A percentile compares a stretch with the other conserved stretches of the same genome.
These are phyloP conservation scores for Psilanteris sp. DNA, from an alignment of 1,140 invertebrate genomes.

Conservation along the genomic window DNA sequence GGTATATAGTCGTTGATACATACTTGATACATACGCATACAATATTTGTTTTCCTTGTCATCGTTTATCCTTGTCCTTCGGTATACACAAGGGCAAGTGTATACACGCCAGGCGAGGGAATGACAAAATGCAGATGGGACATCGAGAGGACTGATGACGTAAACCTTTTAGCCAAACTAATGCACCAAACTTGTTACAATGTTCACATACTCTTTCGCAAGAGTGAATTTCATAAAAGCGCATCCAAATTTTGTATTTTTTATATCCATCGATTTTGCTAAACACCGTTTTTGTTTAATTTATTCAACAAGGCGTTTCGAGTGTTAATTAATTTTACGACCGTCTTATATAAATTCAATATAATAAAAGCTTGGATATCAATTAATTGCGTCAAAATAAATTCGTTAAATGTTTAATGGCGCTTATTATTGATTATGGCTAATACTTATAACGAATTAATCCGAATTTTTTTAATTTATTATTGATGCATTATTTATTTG, in stretches of 20 bases:
- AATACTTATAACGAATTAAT: too few species aligned
- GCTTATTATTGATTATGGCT: too few species aligned
- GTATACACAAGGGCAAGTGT: constrained; percentile 36
- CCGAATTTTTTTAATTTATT: too few species aligned
- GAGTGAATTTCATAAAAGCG: constrained; percentile 15
- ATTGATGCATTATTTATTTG: too few species aligned
- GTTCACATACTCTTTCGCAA: constrained; percentile 14
- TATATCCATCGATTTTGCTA: constrained; percentile 8
- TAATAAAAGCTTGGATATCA: too few species aligned
- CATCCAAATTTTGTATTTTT: constrained; percentile 8
- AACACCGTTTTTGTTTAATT: too few species aligned
- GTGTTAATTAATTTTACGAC: too few species aligned
- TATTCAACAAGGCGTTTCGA: too few species aligned
- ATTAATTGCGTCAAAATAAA: too few species aligned
- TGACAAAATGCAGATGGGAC: constrained; percentile 42
- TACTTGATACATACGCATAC: constrained; percentile 17
- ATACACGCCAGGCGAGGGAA: constrained; percentile 33
- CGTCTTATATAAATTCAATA: too few species aligned
- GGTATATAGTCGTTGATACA: constrained; percentile 40
- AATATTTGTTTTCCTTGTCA: constrained; percentile 50
- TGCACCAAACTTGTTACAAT: constrained; percentile 55
- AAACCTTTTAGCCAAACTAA: constrained; percentile 60
- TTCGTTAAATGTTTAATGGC: too few species aligned
- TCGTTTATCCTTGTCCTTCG: constrained; percentile 40
- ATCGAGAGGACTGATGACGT: constrained; percentile 51